Percentiles rank a stretch among this genome's conserved stretches.
These are phyloP conservation scores for Reinhardtius hippoglossoides DNA, from an alignment of 2,113 vertebrate genomes.

Conservation along the genomic window DNA sequence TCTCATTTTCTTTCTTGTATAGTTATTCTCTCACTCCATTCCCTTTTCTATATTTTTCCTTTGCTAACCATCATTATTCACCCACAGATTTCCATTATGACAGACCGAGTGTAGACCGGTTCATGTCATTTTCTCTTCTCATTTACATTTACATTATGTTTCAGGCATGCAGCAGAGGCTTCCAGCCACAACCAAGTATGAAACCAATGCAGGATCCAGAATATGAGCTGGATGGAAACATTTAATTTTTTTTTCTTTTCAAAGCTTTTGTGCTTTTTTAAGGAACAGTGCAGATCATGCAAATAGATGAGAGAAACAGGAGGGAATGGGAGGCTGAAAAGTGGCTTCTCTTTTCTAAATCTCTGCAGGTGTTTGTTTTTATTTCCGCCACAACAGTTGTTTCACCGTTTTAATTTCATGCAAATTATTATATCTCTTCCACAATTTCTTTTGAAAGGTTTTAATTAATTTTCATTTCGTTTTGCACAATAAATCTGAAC, in stretches of 20 bases:
- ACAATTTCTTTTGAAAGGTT: neutral
- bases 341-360: conserved; percentile 11
- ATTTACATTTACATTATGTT: conserved; percentile 76
- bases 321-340: conserved; percentile 6
- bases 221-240: conserved; percentile 39
- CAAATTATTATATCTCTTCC: neutral
- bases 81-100: conserved; percentile 62
- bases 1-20: conserved; percentile 31
- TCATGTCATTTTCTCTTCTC: conserved; percentile 71
- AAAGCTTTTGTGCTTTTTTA: conserved; percentile 14
- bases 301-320: conserved; percentile 24
- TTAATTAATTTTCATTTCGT: neutral
- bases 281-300: conserved; percentile 9
- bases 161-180: conserved; percentile 53
- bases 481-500: too few species aligned
- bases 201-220: conserved; percentile 53
- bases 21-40: conserved; percentile 16
- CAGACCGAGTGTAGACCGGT: conserved; percentile 50
- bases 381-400: neutral
- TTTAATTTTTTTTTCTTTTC: conserved; percentile 14
- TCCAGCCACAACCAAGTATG: conserved; percentile 12
- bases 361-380: neutral
- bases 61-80: conserved; percentile 58
- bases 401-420: neutral
- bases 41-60: conserved; percentile 16